Base-by-base conservation (phyloP, 2,797 vertebrate species). In the Sebastes steindachneri region DNA sequence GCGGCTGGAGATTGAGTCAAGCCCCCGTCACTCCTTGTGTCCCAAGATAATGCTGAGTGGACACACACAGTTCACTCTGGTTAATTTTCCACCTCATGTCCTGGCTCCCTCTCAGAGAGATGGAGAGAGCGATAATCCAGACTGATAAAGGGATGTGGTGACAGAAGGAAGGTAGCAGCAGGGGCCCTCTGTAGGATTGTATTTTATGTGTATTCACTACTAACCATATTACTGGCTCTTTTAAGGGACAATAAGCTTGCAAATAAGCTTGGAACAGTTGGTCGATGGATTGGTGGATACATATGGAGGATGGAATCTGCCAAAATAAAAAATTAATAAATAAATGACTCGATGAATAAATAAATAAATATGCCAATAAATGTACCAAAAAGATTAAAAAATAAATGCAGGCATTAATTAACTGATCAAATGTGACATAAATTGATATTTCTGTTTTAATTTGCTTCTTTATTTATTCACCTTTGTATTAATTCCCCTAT, bases 61-160 rank as follows among this genome's bases (percentile, higher is more conserved):
- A 91, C 87, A 88, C 87, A 88, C 90, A 83, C 58, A 73, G 83
- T 85, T 88, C 73, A 60, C 60, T 79, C 63, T 48, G 83, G 88
- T 91, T 90, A 79, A 93, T 93, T 93, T 94, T 90, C 92, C 86
- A 86, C 85, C 74, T 90, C 82, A 80, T 80, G 88, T 80, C 58
- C 83, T 57, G 69, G 66, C 84, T 84, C 58, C 63, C 55, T 75
- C 78, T 73, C 66, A 37, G 57, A 83, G 12, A 85, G 84, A 89
- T 81, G 58, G 63, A 67, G 14, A 48, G 63, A 83, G 53, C 7
- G 68, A 88, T 93, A 80, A 81, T 68, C 67, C 60, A 58, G 66
- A 28, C 62, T 57, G 87, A 92, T 93, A 86, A 80, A 86, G 64
- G 23, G 68, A 68, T 79, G 74, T 19, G 62, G 54, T 54, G 73